Conservation (phyloP, 2,113 vertebrate genomes). For the Eudorcas thomsonii region DNA sequence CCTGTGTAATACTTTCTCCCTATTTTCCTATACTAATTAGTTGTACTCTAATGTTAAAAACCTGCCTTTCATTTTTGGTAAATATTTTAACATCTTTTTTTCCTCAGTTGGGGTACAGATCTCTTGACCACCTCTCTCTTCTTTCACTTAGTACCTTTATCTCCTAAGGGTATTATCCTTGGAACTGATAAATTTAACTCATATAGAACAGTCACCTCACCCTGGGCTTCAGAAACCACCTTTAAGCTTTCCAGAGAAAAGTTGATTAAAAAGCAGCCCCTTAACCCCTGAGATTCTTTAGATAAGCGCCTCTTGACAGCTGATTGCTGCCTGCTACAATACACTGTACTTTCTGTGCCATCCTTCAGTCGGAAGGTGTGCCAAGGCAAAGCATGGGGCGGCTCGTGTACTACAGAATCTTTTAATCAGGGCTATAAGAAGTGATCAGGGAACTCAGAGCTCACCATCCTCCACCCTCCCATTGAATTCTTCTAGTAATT, state of each 20-base stretch:
- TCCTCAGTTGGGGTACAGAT: background rate
- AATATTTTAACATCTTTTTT: slow-evolving; percentile 44
- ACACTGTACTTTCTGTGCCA: background rate
- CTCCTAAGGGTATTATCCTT: background rate
- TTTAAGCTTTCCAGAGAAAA: background rate
- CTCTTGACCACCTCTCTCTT: background rate
- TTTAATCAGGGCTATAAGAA: background rate
- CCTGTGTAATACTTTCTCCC: background rate
- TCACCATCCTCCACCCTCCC: background rate
- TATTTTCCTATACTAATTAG: background rate
- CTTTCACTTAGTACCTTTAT: slow-evolving; percentile 50
- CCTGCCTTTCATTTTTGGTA: background rate
- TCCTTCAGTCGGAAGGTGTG: background rate
- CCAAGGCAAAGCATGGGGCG: background rate
- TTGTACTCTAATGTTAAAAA: background rate
- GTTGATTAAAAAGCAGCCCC: background rate
- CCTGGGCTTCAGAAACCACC: background rate
- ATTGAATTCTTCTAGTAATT: slow-evolving; percentile 35
- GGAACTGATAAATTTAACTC: background rate
- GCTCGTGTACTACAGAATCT: background rate
- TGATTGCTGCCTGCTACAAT: slow-evolving; percentile 16
- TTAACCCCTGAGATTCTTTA: slow-evolving; percentile 13
- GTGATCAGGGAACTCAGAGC: background rate
- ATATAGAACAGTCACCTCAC: background rate
- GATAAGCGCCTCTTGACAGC: slow-evolving; percentile 20